These are phyloP conservation scores for Alviniconcha strummeri DNA, from an alignment of 2,888 invertebrate species.

Conservation along the genomic window DNA sequence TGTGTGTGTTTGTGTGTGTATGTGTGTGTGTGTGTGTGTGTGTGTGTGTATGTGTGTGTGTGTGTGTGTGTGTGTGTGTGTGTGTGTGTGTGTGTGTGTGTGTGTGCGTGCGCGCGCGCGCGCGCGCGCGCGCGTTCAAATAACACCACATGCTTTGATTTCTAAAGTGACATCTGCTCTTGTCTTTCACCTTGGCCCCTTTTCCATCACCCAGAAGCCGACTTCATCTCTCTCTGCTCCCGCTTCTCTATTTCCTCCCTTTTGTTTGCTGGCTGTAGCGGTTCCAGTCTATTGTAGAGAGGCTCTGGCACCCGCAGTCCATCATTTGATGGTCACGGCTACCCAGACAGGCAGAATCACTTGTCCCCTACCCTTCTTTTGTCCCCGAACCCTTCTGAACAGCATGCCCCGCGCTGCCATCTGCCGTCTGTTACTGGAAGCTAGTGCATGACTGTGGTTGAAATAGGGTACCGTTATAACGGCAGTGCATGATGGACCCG, in stretches of 20 bases:
- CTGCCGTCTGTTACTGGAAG: constrained; percentile 15
- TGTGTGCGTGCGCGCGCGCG: background rate
- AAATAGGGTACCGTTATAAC: too few species aligned
- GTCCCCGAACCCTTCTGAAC: constrained; percentile 28
- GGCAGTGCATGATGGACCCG: too few species aligned
- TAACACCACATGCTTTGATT: too few species aligned
- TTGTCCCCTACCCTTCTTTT: constrained; percentile 5
- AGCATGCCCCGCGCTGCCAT: constrained; percentile 24
- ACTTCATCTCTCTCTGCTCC: too few species aligned
- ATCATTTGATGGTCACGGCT: constrained; percentile 28
- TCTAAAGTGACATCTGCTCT: too few species aligned
- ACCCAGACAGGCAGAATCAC: constrained; percentile 10
- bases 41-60: background rate
- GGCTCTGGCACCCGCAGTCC: constrained; percentile 14
- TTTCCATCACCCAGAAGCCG: too few species aligned
- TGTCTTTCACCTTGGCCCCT: too few species aligned
- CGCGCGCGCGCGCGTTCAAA: too few species aligned
- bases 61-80: background rate
- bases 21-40: constrained; percentile 3
- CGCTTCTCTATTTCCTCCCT: background rate
- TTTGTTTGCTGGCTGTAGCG: background rate
- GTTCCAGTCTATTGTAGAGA: constrained; percentile 5
- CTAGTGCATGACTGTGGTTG: too few species aligned
- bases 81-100: background rate
- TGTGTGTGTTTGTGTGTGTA: constrained; percentile 6